A percentile compares a stretch with the other conserved stretches of the same genome.
Conservation (phyloP, 1,140 invertebrate genomes). For the Bombus sibiricus region DNA sequence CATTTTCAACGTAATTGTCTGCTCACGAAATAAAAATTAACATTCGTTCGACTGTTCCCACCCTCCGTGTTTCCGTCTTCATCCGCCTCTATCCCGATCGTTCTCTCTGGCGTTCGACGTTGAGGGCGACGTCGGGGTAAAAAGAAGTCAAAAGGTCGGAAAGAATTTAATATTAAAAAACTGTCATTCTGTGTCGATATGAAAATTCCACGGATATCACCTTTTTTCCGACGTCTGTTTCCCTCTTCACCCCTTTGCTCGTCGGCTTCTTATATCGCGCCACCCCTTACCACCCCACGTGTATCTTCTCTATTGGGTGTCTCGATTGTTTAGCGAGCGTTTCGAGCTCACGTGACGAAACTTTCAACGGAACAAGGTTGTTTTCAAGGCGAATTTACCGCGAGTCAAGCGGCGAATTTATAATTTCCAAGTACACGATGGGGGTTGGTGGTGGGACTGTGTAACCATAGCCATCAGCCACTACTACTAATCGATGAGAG, state of each 20-base stretch:
- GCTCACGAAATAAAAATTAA: constrained; percentile 60
- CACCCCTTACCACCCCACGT: neutral
- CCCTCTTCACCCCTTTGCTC: constrained; percentile 45
- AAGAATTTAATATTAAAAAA: constrained; percentile 83
- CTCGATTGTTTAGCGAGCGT: constrained; percentile 55
- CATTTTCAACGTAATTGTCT: neutral
- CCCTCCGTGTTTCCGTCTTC: neutral
- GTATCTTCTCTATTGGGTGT: constrained; percentile 55
- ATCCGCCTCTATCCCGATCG: constrained; percentile 18
- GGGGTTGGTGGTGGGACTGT: neutral
- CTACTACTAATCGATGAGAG: constrained; percentile 40
- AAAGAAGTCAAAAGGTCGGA: constrained; percentile 72
- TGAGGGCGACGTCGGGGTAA: constrained; percentile 51
- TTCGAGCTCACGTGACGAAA: neutral
- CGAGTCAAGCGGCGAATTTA: constrained; percentile 26
- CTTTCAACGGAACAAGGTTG: constrained; percentile 10
- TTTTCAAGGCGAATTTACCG: constrained; percentile 22
- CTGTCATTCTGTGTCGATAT: constrained; percentile 82
- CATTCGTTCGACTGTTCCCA: constrained; percentile 30
- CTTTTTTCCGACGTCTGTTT: constrained; percentile 69
- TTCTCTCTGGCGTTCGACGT: constrained; percentile 41
- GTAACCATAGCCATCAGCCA: constrained; percentile 6
- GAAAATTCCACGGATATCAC: constrained; percentile 81
- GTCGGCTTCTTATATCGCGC: constrained; percentile 53
- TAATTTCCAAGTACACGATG: constrained; percentile 36